Evolutionary conservation across 2,888 invertebrate genomes (phyloP).

Genomic region (Macroteleia sp.): DNA sequence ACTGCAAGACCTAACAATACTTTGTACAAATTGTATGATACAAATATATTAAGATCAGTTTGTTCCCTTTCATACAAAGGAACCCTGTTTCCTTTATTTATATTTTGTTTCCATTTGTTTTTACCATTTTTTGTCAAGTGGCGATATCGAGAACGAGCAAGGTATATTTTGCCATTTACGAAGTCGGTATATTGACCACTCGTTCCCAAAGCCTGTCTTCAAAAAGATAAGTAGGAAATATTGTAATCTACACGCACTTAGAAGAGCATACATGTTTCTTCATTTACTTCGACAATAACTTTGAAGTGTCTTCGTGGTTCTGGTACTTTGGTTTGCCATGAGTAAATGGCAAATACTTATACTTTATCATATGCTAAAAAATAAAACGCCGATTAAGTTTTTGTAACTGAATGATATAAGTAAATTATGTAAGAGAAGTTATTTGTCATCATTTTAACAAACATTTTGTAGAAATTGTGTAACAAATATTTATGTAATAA

Average conservation of each 20-base stretch:
- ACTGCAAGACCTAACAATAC: constrained; percentile 81
- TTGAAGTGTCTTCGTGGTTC: constrained; percentile 85
- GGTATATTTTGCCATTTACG: background rate
- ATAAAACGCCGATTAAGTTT: too few species aligned
- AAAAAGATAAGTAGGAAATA: constrained; percentile 53
- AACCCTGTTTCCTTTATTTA: background rate
- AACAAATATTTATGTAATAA: too few species aligned
- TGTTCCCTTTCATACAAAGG: constrained; percentile 34
- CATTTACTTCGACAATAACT: constrained; percentile 79
- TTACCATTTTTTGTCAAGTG: constrained; percentile 13
- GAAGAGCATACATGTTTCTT: constrained; percentile 71
- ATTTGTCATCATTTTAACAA: too few species aligned
- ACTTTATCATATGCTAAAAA: constrained; percentile 99
- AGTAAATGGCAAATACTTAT: constrained; percentile 99
- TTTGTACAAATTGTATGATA: constrained; percentile 83
- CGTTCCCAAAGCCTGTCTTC: constrained; percentile 24
- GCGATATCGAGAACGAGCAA: background rate
- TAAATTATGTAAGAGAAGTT: background rate
- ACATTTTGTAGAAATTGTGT: too few species aligned
- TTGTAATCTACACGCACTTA: constrained; percentile 77
- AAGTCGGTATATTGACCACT: too few species aligned
- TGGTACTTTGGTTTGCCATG: constrained; percentile 98
- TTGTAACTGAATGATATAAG: too few species aligned
- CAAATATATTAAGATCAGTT: constrained; percentile 82
- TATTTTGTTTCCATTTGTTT: background rate